A percentile compares a stretch with the other conserved stretches of the same genome.
Conservation (phyloP, 2,113 vertebrate genomes). For the Brachionichthys hirsutus region DNA sequence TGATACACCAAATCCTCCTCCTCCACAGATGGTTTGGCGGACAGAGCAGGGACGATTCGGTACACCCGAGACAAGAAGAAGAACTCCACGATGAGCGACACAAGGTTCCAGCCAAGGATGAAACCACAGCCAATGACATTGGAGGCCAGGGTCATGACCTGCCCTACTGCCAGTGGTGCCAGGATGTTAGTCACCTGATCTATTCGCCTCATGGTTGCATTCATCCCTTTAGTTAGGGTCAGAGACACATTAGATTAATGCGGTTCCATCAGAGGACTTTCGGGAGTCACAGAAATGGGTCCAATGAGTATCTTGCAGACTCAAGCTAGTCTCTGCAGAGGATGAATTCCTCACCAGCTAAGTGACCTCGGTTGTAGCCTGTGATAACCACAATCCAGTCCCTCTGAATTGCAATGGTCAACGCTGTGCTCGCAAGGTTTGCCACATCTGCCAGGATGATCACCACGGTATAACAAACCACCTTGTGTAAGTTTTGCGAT, state of each 20-base stretch:
- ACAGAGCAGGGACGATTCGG: slow-evolving; percentile 78
- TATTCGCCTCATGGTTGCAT: slow-evolving; percentile 75
- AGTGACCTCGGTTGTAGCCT: slow-evolving; percentile 74
- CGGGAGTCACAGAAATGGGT: slow-evolving; percentile 1
- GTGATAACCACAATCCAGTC: slow-evolving; percentile 79
- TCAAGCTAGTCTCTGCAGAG: not conserved
- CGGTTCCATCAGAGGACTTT: slow-evolving; percentile 3
- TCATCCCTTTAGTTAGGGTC: slow-evolving; percentile 73
- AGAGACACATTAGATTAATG: slow-evolving; percentile 52
- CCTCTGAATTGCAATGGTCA: slow-evolving; percentile 79
- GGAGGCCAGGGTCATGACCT: slow-evolving; percentile 80
- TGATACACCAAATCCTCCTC: slow-evolving; percentile 57
- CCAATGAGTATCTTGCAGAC: not conserved
- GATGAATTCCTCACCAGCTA: slow-evolving; percentile 70
- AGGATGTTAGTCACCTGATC: slow-evolving; percentile 82
- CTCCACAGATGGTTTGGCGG: slow-evolving; percentile 68
- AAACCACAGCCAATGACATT: slow-evolving; percentile 80
- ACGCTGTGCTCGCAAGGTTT: slow-evolving; percentile 76
- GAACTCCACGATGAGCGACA: slow-evolving; percentile 79
- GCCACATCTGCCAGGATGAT: slow-evolving; percentile 78
- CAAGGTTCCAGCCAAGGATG: slow-evolving; percentile 83
- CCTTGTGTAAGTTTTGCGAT: slow-evolving; percentile 79
- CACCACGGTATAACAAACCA: slow-evolving; percentile 79
- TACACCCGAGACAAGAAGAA: slow-evolving; percentile 81
- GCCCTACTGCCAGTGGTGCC: slow-evolving; percentile 78